These are phyloP conservation scores for Abrostola tripartita DNA, from an alignment of 2,888 invertebrate genomes.

Conservation along the genomic window DNA sequence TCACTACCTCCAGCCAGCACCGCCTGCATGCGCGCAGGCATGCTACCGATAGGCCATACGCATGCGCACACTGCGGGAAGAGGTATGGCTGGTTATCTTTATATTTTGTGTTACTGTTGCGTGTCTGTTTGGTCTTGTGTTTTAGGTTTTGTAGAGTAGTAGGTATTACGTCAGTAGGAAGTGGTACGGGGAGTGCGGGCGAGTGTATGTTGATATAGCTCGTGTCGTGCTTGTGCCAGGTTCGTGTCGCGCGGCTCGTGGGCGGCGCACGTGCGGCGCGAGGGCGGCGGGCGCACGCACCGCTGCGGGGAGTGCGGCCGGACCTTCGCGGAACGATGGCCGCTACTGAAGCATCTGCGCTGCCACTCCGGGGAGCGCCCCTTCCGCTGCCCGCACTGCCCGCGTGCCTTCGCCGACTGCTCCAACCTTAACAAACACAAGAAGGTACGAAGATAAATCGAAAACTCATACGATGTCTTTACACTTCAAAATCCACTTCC, in stretches of 20 bases:
- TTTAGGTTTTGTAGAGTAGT: no score
- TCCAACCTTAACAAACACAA: conserved; percentile 92
- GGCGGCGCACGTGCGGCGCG: conserved; percentile 90
- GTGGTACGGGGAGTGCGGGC: no score
- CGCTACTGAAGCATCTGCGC: conserved; percentile 90
- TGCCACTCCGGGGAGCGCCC: conserved; percentile 91
- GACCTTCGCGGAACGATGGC: conserved; percentile 90
- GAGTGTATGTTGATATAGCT: not conserved
- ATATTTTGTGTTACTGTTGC: no score
- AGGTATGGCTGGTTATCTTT: conserved; percentile 53
- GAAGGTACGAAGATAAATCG: conserved; percentile 71
- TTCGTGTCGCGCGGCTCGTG: conserved; percentile 85
- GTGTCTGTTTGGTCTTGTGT: no score
- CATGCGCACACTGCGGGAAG: conserved; percentile 71
- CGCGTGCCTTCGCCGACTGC: conserved; percentile 92
- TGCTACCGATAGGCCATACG: conserved; percentile 80
- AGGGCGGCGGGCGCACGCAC: conserved; percentile 90
- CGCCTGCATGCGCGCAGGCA: conserved; percentile 90
- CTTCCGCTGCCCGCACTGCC: conserved; percentile 90
- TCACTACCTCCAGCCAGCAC: conserved; percentile 92
- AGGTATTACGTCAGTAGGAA: no score
- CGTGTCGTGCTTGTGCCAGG: conserved; percentile 33
- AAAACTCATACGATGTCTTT: not conserved
- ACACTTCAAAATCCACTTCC: not conserved
- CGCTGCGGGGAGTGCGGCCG: conserved; percentile 89